Conservation (phyloP, 2,113 vertebrate species). For the Dunckerocampus dactyliophorus region DNA sequence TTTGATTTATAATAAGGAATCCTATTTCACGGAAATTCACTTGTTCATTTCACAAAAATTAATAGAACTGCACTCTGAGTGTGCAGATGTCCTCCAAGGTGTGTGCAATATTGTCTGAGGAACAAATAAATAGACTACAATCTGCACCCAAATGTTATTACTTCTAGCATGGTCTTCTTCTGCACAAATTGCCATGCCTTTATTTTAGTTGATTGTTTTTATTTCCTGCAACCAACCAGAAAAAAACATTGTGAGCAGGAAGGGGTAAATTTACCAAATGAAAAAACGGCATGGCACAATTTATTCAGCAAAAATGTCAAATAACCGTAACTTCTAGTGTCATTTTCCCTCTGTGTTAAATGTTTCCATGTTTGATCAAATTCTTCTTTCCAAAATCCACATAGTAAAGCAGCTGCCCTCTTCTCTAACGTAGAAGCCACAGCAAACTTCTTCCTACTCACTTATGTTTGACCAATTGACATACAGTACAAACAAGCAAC, state of each 20-base stretch:
- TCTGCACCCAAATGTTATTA: not conserved
- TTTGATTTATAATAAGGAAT: too few relatives aligned
- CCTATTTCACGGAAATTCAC: too few relatives aligned
- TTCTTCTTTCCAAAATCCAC: constrained; percentile 23
- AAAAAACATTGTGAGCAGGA: not conserved
- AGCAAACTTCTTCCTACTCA: not conserved
- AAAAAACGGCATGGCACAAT: constrained; percentile 14
- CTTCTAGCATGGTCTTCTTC: not conserved
- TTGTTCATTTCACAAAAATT: not conserved
- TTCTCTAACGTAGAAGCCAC: too few relatives aligned
- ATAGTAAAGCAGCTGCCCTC: too few relatives aligned
- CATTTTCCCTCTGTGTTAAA: constrained; percentile 15
- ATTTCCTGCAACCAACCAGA: not conserved
- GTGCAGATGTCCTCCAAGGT: not conserved
- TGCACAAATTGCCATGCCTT: not conserved
- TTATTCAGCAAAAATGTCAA: constrained; percentile 26
- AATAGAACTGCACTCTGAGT: not conserved
- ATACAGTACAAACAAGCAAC: constrained; percentile 22
- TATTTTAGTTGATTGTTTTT: not conserved
- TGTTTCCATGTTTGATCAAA: not conserved
- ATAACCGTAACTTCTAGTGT: constrained; percentile 13
- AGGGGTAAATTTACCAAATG: constrained; percentile 8
- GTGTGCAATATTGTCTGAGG: not conserved
- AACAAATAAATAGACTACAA: not conserved
- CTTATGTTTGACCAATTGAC: constrained; percentile 54